Conservation (phyloP, 2,888 invertebrate species). For the Stegophylla sp. region DNA sequence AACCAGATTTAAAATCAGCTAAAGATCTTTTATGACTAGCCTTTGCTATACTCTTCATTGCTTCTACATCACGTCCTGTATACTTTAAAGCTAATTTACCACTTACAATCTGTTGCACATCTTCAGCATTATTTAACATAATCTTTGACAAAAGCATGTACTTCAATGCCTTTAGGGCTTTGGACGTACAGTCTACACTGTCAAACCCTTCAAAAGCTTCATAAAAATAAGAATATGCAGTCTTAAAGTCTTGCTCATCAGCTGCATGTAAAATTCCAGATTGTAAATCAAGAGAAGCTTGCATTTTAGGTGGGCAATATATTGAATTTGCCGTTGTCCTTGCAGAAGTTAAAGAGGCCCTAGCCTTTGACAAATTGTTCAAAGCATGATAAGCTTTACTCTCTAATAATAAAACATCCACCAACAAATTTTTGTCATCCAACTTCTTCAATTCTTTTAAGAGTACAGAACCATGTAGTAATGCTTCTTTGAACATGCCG, state of each 20-base stretch:
- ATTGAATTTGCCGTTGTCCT: conserved; percentile 99
- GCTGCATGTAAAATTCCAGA: conserved; percentile 98
- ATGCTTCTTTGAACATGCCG: conserved; percentile 85
- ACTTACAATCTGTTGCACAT: conserved; percentile 91
- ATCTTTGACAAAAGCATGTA: conserved; percentile 99
- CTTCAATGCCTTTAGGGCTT: conserved; percentile 93
- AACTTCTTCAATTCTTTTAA: conserved; percentile 96
- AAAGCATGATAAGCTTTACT: conserved; percentile 98
- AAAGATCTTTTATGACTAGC: conserved; percentile 96
- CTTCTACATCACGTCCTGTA: conserved; percentile 93
- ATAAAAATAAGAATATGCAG: conserved; percentile 99
- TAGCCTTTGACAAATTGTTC: conserved; percentile 93
- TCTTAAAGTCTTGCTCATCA: conserved; percentile 99
- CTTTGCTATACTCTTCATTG: conserved; percentile 96
- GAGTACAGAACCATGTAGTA: conserved; percentile 83
- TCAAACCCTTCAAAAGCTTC: conserved; percentile 99
- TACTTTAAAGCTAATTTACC: conserved; percentile 97
- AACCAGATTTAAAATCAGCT: conserved; percentile 91
- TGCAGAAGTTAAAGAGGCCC: conserved; percentile 96
- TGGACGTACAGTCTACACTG: conserved; percentile 83
- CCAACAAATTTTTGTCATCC: conserved; percentile 97
- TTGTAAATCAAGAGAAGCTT: conserved; percentile 95
- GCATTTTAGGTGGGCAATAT: conserved; percentile 98
- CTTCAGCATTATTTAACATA: conserved; percentile 95
- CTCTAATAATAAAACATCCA: conserved; percentile 97